Evolutionary conservation across 2,113 vertebrate genomes (phyloP).

Genomic region (Piliocolobus tephrosceles): DNA sequence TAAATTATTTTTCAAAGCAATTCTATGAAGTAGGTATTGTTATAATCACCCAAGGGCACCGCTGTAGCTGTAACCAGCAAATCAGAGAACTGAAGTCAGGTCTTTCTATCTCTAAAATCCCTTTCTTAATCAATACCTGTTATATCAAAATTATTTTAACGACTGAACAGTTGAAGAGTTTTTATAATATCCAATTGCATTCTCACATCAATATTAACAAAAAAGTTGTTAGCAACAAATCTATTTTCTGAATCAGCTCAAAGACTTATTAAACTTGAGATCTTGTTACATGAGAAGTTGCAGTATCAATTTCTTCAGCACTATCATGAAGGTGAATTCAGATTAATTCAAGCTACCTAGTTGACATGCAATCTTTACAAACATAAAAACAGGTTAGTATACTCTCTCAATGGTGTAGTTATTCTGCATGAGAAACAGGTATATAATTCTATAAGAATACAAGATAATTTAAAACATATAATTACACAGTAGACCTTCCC

Average conservation of each 20-base stretch:
- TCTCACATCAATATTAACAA: conserved; percentile 33
- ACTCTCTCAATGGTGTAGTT: conserved; percentile 55
- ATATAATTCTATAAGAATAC: conserved; percentile 24
- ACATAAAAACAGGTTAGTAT: conserved; percentile 47
- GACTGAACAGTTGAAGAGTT: background rate
- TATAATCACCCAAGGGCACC: background rate
- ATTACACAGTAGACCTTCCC: conserved; percentile 56
- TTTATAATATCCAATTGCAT: background rate
- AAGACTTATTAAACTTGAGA: conserved; percentile 58
- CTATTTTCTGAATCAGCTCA: conserved; percentile 67
- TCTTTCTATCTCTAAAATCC: background rate
- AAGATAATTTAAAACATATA: conserved; percentile 65
- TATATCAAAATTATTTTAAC: background rate
- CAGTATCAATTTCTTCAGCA: conserved; percentile 53
- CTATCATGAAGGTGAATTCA: conserved; percentile 60
- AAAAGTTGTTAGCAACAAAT: conserved; percentile 66
- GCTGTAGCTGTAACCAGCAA: background rate
- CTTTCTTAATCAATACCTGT: background rate
- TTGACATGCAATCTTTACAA: conserved; percentile 72
- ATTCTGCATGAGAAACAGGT: conserved; percentile 60
- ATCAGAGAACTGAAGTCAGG: background rate
- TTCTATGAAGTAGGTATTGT: background rate
- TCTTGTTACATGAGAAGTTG: conserved; percentile 46
- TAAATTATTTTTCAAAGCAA: background rate
- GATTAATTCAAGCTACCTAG: conserved; percentile 53